Percentiles rank a stretch among this genome's conserved stretches.
Conservation (phyloP, 1,140 invertebrate species). For the Bursaphelenchus mucronatus region DNA sequence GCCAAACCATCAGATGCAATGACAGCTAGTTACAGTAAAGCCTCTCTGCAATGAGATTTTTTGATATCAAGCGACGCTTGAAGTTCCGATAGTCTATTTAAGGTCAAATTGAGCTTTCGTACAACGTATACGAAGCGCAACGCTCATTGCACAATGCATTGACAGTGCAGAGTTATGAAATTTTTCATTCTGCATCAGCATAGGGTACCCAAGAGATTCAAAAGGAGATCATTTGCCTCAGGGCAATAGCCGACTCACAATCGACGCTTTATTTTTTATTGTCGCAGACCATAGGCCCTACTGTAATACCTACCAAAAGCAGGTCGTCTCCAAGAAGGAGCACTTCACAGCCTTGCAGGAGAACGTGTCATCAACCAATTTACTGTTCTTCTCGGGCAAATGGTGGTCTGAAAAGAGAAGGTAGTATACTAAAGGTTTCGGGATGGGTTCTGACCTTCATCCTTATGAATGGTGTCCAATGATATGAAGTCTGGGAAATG, state of each 20-base stretch:
- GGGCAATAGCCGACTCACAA: too few relatives aligned
- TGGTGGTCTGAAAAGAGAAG: conserved; percentile 5
- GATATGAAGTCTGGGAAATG: conserved; percentile 13
- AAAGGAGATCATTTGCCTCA: too few relatives aligned
- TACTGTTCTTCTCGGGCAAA: conserved; percentile 1
- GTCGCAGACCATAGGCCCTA: too few relatives aligned
- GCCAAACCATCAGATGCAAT: not conserved
- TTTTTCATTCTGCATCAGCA: too few relatives aligned
- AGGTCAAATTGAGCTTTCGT: not conserved
- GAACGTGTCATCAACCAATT: conserved; percentile 1
- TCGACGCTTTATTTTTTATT: too few relatives aligned
- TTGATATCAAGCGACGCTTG: too few relatives aligned
- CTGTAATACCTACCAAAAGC: conserved; percentile 31
- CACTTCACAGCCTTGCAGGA: conserved; percentile 24
- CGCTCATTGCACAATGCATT: too few relatives aligned
- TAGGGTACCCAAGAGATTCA: too few relatives aligned
- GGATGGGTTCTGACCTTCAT: not conserved
- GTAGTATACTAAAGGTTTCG: not conserved
- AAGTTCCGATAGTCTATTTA: not conserved
- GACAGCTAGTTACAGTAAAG: too few relatives aligned
- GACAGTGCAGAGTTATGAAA: too few relatives aligned
- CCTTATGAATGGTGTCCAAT: not conserved
- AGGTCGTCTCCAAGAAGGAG: conserved; percentile 28
- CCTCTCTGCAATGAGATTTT: too few relatives aligned
- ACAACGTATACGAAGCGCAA: too few relatives aligned